Percentiles rank a stretch among this genome's conserved stretches.
Conservation (phyloP, 2,888 invertebrate genomes). For the Flabesymbios commensalis region DNA sequence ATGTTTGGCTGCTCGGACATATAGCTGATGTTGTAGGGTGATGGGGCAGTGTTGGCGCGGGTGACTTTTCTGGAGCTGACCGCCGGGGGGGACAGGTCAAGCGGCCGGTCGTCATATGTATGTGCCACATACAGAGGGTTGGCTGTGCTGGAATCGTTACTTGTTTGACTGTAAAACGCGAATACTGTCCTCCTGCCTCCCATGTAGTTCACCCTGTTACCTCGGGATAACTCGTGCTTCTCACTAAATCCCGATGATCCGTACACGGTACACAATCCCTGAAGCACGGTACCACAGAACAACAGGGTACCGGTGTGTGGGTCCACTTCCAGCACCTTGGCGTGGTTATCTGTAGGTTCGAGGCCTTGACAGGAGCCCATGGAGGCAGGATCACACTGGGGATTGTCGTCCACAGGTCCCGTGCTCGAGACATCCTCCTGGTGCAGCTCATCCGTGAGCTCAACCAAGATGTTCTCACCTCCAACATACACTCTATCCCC, state of each 20-base stretch:
- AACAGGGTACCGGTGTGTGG: conserved; percentile 28
- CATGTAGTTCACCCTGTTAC: conserved; percentile 22
- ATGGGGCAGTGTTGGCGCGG: background rate
- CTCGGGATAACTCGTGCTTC: conserved; percentile 4
- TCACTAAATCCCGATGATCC: conserved; percentile 24
- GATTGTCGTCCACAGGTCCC: conserved; percentile 8
- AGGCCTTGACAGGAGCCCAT: background rate
- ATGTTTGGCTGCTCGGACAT: conserved; percentile 2
- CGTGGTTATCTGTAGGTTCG: conserved; percentile 28
- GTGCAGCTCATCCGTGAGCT: too few species aligned
- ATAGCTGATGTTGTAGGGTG: conserved; percentile 15
- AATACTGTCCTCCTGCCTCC: conserved; percentile 16
- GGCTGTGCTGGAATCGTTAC: background rate
- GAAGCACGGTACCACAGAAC: conserved; percentile 38
- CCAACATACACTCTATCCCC: too few species aligned
- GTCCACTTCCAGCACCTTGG: conserved; percentile 35
- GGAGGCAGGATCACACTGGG: conserved; percentile 5
- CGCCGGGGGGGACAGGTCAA: conserved; percentile 24
- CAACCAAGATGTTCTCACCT: too few species aligned
- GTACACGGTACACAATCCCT: conserved; percentile 38
- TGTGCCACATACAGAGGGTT: conserved; percentile 34
- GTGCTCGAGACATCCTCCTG: conserved; percentile 3
- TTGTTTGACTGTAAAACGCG: conserved; percentile 18
- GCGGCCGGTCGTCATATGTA: conserved; percentile 33
- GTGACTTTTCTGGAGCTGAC: conserved; percentile 25